phyloP scores from a whole-genome alignment of 1,140 invertebrate genomes.

The Aradophagus sp. region DNA sequence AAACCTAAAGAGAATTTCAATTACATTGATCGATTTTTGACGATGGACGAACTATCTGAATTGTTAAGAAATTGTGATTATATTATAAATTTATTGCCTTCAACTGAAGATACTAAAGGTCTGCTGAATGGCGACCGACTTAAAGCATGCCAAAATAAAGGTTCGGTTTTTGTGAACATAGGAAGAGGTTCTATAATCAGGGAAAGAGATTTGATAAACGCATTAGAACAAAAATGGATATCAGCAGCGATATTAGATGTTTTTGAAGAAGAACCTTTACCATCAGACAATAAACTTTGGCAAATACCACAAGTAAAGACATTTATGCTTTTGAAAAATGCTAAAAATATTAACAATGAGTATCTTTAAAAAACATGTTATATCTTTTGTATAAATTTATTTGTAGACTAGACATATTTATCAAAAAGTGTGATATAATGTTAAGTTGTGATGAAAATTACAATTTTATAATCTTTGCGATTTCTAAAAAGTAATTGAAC shows the following conservation, averaged over 20 bases:
- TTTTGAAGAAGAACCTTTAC: conserved; percentile 77
- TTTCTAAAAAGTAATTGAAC: background rate
- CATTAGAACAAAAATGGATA: conserved; percentile 77
- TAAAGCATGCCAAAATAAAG: conserved; percentile 67
- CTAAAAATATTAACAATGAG: background rate
- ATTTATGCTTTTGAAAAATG: conserved; percentile 2
- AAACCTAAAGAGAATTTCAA: conserved; percentile 53
- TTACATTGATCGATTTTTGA: conserved; percentile 63
- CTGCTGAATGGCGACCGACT: conserved; percentile 75
- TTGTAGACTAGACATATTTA: too few relatives aligned
- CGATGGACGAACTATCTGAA: conserved; percentile 65
- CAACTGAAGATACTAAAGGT: conserved; percentile 74
- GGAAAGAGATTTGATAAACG: conserved; percentile 75
- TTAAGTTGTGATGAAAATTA: too few relatives aligned
- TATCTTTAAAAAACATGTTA: too few relatives aligned
- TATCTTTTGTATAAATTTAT: too few relatives aligned
- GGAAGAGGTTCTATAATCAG: conserved; percentile 77
- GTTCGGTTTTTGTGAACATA: conserved; percentile 77
- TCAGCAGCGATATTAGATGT: conserved; percentile 78
- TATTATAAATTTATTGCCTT: conserved; percentile 77
- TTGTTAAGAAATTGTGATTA: conserved; percentile 77
- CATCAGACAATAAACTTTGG: conserved; percentile 75
- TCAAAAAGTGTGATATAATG: too few relatives aligned
- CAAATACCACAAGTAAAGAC: conserved; percentile 68
- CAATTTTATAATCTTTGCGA: too few relatives aligned